These are phyloP conservation scores for Lasioglossum pauxillum DNA, from an alignment of 2,888 invertebrate species.

Conservation along the genomic window DNA sequence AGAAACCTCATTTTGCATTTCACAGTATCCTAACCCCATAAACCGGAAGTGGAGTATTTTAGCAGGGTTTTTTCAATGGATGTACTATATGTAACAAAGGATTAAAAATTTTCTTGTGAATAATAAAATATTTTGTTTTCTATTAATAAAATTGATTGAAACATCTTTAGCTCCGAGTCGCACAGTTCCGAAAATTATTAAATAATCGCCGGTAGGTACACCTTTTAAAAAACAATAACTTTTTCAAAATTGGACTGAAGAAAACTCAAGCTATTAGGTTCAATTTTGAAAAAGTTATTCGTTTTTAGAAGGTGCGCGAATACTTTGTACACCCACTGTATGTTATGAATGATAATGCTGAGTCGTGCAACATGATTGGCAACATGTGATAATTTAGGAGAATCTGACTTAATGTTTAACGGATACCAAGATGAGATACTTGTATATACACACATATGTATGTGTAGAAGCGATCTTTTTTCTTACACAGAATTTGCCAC, in stretches of 20 bases:
- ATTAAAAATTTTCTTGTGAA: not conserved
- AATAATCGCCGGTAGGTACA: not conserved
- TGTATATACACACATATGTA: not conserved
- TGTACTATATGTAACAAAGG: not conserved
- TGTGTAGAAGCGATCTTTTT: not conserved
- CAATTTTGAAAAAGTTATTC: no score
- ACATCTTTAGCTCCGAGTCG: not conserved
- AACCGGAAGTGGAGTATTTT: not conserved
- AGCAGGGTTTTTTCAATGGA: not conserved
- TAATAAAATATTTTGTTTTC: not conserved
- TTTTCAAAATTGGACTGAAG: no score
- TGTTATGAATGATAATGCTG: not conserved
- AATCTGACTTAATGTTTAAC: not conserved
- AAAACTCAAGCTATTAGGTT: no score
- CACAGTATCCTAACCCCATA: not conserved
- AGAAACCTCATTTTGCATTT: not conserved
- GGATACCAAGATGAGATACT: conserved; percentile 19
- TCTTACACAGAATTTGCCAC: not conserved
- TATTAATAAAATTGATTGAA: not conserved
- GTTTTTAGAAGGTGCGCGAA: no score
- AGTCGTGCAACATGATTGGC: not conserved
- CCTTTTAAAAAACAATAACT: no score
- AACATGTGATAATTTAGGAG: conserved; percentile 10
- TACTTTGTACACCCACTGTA: no score
- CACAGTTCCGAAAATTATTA: not conserved